phyloP scores from a whole-genome alignment of 2,888 invertebrate species.

The Drosophila pseudotalamancana region DNA sequence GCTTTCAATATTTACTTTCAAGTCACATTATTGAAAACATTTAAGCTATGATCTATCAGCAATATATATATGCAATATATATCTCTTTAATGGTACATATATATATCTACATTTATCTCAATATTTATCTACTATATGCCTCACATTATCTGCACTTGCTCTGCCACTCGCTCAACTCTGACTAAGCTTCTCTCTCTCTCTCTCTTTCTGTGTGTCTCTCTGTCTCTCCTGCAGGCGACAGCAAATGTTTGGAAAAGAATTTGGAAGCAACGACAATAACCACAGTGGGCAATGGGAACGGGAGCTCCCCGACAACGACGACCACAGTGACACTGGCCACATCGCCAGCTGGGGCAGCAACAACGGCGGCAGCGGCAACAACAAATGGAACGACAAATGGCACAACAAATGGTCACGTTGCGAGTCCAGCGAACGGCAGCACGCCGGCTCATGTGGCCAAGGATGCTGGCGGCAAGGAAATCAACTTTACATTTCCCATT shows the following conservation, averaged over 20 bases:
- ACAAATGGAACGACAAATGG: constrained; percentile 9
- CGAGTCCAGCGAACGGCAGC: constrained; percentile 56
- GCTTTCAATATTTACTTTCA: no score
- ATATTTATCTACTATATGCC: not conserved
- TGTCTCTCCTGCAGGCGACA: constrained; percentile 80
- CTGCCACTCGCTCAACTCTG: not conserved
- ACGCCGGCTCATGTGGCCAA: constrained; percentile 40
- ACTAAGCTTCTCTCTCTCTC: constrained; percentile 8
- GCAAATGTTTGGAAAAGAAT: constrained; percentile 84
- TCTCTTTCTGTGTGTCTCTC: no score
- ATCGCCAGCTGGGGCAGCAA: constrained; percentile 48
- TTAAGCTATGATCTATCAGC: no score
- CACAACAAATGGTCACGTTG: constrained; percentile 49
- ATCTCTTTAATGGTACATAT: no score
- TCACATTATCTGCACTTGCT: no score
- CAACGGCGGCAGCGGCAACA: constrained; percentile 21
- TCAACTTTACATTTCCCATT: constrained; percentile 87
- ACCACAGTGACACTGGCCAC: constrained; percentile 60
- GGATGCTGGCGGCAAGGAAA: constrained; percentile 83
- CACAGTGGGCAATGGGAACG: constrained; percentile 68
- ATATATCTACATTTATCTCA: no score
- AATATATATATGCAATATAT: no score
- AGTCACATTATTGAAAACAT: no score
- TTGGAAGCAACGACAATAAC: constrained; percentile 72
- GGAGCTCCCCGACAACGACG: constrained; percentile 71